Evolutionary conservation across 1,140 invertebrate genomes (phyloP), one percentile per base, ranked within the genome.

Genomic region (Drosophila novamexicana): DNA sequence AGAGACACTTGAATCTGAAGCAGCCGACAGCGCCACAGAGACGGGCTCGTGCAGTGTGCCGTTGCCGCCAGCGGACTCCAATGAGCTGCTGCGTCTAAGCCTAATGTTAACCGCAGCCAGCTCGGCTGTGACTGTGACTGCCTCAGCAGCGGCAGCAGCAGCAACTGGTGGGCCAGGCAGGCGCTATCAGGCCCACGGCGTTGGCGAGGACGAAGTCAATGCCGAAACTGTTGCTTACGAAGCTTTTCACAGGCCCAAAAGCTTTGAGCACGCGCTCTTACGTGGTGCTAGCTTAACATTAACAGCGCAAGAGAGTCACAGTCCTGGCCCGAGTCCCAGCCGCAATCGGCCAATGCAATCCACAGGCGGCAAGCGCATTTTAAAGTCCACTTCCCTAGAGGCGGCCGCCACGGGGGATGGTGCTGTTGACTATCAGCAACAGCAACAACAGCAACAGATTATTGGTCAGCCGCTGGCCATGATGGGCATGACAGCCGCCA

Each of bases 161-260:
- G 61, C 56, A 79, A 90, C 81, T 88, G 84, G 83, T 88, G 83
- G 67, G 53, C 53, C 57, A 36, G 12, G 64, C 52, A 61, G 76
- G 44, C 78, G 83, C 52, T 81, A 89, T 44, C 79, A 79, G 39
- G 49, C 73, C 7, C 62, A 53, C 44, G 73, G 70, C 53, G 78
- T 67, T 47, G 66, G 66, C 40, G 83, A 79, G 61, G 72, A 88
- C 63, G 77, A 69, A 66, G 64, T 54, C 61, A 71, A 40, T 52
- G 56, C 44, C 45, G 88, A 91, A 91, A 91, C 90, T 91, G 90
- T 91, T 91, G 90, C 90, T 75, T 91, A 84, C 71, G 85, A 84
- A 91, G 90, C 90, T 88, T 91, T 91, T 59, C 85, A 88, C 44
- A 71, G 59, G 58, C 77, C 64, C 45, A 90, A 91, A 81, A 91